Evolutionary conservation across 1,140 invertebrate species (phyloP), one percentile per base, ranked within the genome.

Genomic region (Drosophila sproati): DNA sequence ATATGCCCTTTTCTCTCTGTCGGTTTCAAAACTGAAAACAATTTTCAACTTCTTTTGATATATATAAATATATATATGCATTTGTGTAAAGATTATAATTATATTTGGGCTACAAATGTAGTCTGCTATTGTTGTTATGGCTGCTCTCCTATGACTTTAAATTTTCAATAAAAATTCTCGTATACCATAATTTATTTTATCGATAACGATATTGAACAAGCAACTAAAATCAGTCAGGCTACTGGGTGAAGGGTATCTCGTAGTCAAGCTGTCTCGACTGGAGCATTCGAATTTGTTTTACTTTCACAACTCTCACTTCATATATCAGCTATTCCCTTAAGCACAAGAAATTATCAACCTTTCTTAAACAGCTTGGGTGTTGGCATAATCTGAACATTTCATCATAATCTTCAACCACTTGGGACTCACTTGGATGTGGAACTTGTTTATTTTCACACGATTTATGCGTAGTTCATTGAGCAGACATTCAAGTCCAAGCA

Each of bases 401-500:
- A 43, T n/a, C 10, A 43, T 43, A 3, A 43, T 43, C 39, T n/a
- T 43, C 39, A 4, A n/a, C 10, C 39, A 12, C 32, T 29, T 5
- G 28, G 47, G 56, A 20, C 8, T 59, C 56, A 34, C 6, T 34
- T 5, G 10, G 8, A 20, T 34, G 10, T 8, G 12, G n/a, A 52
- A 37, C 12, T 39, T 60, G 31, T 68, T 64, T 62, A 63, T 63
- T 68, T 64, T 37, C 35, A 41, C n/a, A 39, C 57, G 48, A 61
- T 64, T 80, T 71, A 85, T 37, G 41, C 50, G 28, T 74, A 78
- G 54, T 39, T 78, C 83, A 88, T 86, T 88, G 72, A 70, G 52
- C 63, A 66, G 72, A 55, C 80, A 82, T 70, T 64, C 60, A 80
- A 77, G 64, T 64, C 68, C 72, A 77, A 83, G 73, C 73, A 73